phyloP scores from a whole-genome alignment of 2,888 invertebrate species.

The Ectobius pallidus region DNA sequence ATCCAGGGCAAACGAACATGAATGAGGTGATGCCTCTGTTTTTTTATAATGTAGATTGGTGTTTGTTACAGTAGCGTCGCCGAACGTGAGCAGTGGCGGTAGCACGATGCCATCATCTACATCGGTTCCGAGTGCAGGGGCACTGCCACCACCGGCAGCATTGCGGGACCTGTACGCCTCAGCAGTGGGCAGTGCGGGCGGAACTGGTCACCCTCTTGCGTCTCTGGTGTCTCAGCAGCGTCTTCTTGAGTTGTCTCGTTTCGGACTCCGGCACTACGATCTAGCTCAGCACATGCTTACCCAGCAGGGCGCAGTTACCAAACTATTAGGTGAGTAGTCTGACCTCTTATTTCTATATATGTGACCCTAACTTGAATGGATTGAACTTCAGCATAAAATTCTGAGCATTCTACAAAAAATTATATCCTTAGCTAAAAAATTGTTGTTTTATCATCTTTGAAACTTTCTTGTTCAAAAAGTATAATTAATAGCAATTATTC shows the following conservation, averaged over 20 bases:
- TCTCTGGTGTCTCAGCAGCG: conserved; percentile 74
- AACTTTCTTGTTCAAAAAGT: too few relatives aligned
- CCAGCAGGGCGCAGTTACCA: conserved; percentile 85
- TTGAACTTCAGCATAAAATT: too few relatives aligned
- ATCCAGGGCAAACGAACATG: too few relatives aligned
- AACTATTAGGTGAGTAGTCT: conserved; percentile 82
- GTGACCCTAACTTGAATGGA: too few relatives aligned
- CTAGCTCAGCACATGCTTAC: conserved; percentile 89
- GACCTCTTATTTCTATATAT: too few relatives aligned
- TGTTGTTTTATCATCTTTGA: too few relatives aligned
- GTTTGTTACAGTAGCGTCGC: conserved; percentile 59
- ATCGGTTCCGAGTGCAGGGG: conserved; percentile 48
- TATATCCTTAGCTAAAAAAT: too few relatives aligned
- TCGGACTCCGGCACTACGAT: conserved; percentile 85
- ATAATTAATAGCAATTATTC: too few relatives aligned
- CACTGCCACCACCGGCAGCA: conserved; percentile 52
- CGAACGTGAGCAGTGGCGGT: conserved; percentile 49
- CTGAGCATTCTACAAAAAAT: too few relatives aligned
- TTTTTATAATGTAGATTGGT: too few relatives aligned
- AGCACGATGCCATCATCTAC: conserved; percentile 46
- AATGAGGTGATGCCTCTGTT: too few relatives aligned
- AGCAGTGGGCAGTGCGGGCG: not conserved
- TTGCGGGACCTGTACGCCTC: conserved; percentile 58
- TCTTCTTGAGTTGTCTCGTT: conserved; percentile 74
- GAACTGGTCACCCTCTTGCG: conserved; percentile 65